Evolutionary conservation across 2,888 invertebrate genomes (phyloP).

Genomic region (Formica aserva): DNA sequence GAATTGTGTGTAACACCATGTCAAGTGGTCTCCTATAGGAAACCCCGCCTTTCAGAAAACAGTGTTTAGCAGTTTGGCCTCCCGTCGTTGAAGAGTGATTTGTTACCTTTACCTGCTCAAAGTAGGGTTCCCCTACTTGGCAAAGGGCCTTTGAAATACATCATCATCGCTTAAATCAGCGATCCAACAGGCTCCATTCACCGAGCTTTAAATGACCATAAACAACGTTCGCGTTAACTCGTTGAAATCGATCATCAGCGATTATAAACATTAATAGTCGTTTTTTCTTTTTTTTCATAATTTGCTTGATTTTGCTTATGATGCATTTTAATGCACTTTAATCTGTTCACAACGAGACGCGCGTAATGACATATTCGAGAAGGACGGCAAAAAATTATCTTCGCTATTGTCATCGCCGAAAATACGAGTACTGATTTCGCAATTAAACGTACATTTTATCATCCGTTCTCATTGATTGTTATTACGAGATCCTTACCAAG

Average conservation of each 20-base stretch:
- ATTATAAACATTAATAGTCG: slow-evolving; percentile 9
- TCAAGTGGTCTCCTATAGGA: slow-evolving; percentile 84
- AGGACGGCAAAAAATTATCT: neutral
- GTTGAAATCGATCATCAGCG: slow-evolving; percentile 20
- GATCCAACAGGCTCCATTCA: slow-evolving; percentile 63
- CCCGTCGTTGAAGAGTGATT: slow-evolving; percentile 74
- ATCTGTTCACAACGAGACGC: neutral
- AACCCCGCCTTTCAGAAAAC: slow-evolving; percentile 81
- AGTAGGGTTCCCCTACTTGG: slow-evolving; percentile 67
- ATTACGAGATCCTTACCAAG: slow-evolving; percentile 78
- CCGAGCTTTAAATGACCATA: slow-evolving; percentile 66
- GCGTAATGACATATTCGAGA: neutral
- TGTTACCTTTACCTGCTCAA: slow-evolving; percentile 75
- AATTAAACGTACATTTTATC: slow-evolving; percentile 61
- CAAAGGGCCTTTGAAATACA: slow-evolving; percentile 60
- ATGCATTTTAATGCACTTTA: neutral
- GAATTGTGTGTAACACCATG: slow-evolving; percentile 77
- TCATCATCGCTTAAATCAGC: slow-evolving; percentile 48
- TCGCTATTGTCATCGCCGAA: slow-evolving; percentile 52
- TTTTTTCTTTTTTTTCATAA: neutral
- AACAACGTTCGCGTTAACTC: slow-evolving; percentile 7
- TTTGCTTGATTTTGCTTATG: neutral
- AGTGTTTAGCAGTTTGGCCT: slow-evolving; percentile 72
- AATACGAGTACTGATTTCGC: slow-evolving; percentile 40
- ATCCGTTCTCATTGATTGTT: slow-evolving; percentile 74